phyloP scores from a whole-genome alignment of 1,140 invertebrate species.

The Drusus annulatus region DNA sequence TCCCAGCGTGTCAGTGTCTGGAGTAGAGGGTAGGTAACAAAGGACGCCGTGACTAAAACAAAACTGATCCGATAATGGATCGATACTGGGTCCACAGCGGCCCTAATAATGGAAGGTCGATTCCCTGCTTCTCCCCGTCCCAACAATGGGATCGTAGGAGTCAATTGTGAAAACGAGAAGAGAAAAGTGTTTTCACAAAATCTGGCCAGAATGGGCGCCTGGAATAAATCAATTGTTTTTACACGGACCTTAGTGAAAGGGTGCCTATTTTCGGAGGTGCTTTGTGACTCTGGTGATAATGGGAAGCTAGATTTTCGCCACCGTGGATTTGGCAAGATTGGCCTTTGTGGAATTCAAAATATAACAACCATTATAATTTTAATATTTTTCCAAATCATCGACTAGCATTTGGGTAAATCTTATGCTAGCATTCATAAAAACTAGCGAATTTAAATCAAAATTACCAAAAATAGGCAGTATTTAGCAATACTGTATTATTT shows the following conservation, averaged over 20 bases:
- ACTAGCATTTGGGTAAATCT: too few relatives aligned
- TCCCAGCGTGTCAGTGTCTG: not conserved
- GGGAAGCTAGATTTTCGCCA: too few relatives aligned
- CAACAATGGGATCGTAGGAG: conserved; percentile 14
- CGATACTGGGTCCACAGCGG: not conserved
- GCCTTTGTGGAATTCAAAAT: too few relatives aligned
- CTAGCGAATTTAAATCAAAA: too few relatives aligned
- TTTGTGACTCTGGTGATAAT: too few relatives aligned
- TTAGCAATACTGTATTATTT: too few relatives aligned
- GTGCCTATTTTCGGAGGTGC: too few relatives aligned
- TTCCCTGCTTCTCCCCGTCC: not conserved
- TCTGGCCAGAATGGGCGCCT: not conserved
- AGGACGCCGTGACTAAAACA: conserved; percentile 8
- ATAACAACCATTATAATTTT: too few relatives aligned
- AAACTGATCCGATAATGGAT: conserved; percentile 15
- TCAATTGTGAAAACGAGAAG: conserved; percentile 31
- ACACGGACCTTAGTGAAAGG: not conserved
- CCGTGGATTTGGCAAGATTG: too few relatives aligned
- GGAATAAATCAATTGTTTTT: conserved; percentile 25
- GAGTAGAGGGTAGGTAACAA: not conserved
- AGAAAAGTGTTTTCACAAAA: conserved; percentile 31
- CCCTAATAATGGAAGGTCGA: conserved; percentile 12
- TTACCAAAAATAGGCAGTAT: too few relatives aligned
- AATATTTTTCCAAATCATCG: too few relatives aligned
- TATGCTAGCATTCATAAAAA: too few relatives aligned